Base-by-base conservation (phyloP, 2,888 invertebrate genomes). In the Muschampia plurimacula region DNA sequence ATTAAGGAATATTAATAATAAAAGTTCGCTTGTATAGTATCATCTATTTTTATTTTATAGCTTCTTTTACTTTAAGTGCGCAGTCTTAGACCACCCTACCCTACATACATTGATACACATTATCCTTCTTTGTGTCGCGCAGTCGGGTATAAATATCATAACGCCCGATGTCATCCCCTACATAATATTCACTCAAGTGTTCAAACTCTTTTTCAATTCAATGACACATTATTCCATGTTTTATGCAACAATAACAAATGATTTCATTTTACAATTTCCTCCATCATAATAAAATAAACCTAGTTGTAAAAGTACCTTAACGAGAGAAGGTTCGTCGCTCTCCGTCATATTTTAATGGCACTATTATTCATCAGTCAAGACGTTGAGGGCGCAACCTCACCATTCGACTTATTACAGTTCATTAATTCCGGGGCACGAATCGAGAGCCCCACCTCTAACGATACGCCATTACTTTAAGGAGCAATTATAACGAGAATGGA, bases 351-450 rank as follows among this genome's bases (percentile, higher is more conserved):
- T 78, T 76, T 81, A 81, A 82, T 81, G 77, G 77, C 78, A 76
- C 78, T 78, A 80, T 83, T 80, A 84, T 81, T 85, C 83, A 84
- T 83, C 84, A 80, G 76, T 74, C 75, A 78, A 79, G 81, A 80
- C 80, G 79, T 77, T 55, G 66, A 72, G 72, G 72, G 78, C 80
- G 77, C 78, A 76, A 79, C 80, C 80, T 82, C 77, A 74, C 83
- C 79, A 82, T 81, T 80, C 80, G 82, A 84, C 82, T 87, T 88
- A 86, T 87, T 86, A 84, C 82, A 84, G 80, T 83, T 85, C 86
- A 89, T 89, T 86, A 87, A 87, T 88, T 86, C 84, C 80, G 75
- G 80, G 81, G 82, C 84, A 87, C 82, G 84, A 82, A 81, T 84
- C 82, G 79, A 83, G 82, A 81, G 82, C 79, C 75, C 79, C 78